Conservation (phyloP, 2,797 vertebrate genomes). For the Sebastes kiyomatsui region DNA sequence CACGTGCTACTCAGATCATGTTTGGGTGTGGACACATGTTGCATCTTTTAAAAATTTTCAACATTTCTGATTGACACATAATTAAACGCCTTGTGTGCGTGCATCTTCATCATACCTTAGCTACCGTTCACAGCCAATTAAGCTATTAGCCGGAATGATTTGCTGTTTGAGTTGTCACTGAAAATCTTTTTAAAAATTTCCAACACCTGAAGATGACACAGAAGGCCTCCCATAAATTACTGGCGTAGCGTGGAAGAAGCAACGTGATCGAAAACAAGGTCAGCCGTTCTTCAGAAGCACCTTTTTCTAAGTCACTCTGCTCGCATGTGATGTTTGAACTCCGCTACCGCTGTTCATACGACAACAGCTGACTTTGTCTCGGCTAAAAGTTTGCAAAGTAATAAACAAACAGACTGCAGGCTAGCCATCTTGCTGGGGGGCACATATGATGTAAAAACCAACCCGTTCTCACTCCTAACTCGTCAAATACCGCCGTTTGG, state of each 20-base stretch:
- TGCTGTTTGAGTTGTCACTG: not conserved
- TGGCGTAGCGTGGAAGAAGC: slow-evolving; percentile 6
- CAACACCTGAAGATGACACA: not conserved
- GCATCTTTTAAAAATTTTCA: not conserved
- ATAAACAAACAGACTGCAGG: slow-evolving; percentile 10
- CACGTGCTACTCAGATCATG: not conserved
- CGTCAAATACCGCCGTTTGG: too few species aligned
- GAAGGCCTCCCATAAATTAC: not conserved
- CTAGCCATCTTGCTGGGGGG: not conserved
- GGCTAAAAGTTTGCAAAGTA: not conserved
- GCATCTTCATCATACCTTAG: not conserved
- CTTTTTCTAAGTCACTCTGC: slow-evolving; percentile 15
- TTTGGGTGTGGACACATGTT: not conserved
- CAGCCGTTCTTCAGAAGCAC: slow-evolving; percentile 12
- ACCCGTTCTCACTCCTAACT: too few species aligned
- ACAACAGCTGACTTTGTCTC: slow-evolving; percentile 20
- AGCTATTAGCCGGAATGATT: not conserved
- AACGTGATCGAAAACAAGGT: slow-evolving; percentile 30
- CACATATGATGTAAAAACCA: too few species aligned
- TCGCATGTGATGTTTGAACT: slow-evolving; percentile 44
- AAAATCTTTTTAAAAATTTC: not conserved
- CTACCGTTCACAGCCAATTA: not conserved
- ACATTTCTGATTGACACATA: not conserved
- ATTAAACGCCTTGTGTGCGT: not conserved
- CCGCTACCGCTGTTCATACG: slow-evolving; percentile 5